phyloP scores from a whole-genome alignment of 2,797 vertebrate genomes.

The Dipus sagitta region DNA sequence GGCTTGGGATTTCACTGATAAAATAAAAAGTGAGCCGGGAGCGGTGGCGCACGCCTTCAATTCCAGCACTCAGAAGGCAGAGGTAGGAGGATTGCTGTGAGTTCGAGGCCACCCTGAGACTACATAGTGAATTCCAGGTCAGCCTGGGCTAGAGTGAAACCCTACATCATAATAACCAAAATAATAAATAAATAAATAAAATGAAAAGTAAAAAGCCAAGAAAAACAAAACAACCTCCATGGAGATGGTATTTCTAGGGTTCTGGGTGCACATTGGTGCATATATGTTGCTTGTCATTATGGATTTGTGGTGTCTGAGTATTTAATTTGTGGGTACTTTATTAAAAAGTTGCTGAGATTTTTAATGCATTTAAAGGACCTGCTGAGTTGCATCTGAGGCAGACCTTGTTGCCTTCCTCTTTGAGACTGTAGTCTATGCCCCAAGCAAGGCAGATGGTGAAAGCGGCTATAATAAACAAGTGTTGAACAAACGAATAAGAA shows the following conservation, averaged over 20 bases:
- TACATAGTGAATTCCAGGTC: no score
- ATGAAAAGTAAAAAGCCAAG: background rate
- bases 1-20: background rate
- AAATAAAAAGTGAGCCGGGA: background rate
- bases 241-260: background rate
- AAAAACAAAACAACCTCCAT: background rate
- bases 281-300: background rate
- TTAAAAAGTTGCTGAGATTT: background rate
- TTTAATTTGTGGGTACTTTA: background rate
- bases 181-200: no score
- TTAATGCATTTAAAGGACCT: background rate
- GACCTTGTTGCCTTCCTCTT: no score
- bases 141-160: no score
- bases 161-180: no score
- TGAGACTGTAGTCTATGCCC: fast-evolving
- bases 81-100: no score
- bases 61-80: no score
- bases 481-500: background rate
- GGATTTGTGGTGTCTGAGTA: background rate
- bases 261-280: background rate
- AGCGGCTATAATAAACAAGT: background rate
- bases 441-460: fast-evolving
- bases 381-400: background rate
- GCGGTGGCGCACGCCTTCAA: no score
- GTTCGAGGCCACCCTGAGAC: no score